Conservation (phyloP, 1,140 invertebrate genomes). For the Acromyrmex echinatior region DNA sequence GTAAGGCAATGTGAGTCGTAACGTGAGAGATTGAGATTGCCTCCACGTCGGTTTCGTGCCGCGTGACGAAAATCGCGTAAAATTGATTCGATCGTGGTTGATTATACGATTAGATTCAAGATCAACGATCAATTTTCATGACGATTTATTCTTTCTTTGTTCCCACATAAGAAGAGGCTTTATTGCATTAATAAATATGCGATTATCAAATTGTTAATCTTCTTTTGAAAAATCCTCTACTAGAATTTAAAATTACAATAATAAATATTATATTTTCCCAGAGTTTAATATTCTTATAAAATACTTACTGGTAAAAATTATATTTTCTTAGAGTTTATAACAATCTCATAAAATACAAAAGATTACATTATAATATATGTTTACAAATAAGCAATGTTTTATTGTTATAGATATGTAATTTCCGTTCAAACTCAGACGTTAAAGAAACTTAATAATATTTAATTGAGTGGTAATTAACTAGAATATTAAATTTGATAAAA, state of each 20-base stretch:
- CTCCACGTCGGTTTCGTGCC: background rate
- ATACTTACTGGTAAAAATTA: background rate
- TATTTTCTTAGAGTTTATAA: background rate
- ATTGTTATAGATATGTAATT: background rate
- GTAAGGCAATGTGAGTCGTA: background rate
- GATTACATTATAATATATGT: background rate
- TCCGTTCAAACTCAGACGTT: background rate
- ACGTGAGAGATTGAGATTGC: constrained; percentile 22
- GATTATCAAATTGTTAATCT: constrained; percentile 18
- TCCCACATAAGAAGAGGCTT: background rate
- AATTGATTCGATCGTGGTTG: constrained; percentile 30
- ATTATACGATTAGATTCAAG: constrained; percentile 43
- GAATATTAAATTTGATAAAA: background rate
- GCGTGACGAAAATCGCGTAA: constrained; percentile 44
- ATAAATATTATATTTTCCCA: background rate
- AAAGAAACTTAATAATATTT: background rate
- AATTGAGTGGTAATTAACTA: constrained; percentile 9
- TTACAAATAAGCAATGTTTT: background rate
- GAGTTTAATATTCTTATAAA: background rate
- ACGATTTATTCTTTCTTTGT: background rate
- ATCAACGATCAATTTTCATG: constrained; percentile 33
- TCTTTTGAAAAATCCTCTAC: background rate
- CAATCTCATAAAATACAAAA: background rate
- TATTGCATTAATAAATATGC: constrained; percentile 11
- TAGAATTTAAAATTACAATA: constrained; percentile 2